Evolutionary conservation across 2,888 invertebrate genomes (phyloP).

Genomic region (Cancer borealis): DNA sequence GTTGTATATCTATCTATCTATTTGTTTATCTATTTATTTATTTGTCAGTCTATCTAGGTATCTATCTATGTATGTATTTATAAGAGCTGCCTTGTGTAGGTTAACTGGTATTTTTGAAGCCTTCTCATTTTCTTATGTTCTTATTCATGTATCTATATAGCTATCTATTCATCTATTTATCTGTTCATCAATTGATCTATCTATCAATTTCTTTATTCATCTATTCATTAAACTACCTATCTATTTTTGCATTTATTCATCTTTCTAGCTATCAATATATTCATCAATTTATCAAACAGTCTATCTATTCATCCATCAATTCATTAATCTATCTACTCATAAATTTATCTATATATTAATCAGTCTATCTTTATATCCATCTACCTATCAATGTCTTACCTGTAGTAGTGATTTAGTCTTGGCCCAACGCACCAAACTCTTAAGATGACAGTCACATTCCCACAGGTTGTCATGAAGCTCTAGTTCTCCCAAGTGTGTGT

Average conservation of each 20-base stretch:
- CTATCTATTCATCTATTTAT: neutral
- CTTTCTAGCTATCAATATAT: too few species aligned
- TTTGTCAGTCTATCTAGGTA: too few species aligned
- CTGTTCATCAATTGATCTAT: neutral
- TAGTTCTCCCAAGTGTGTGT: slow-evolving; percentile 89
- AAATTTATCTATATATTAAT: too few species aligned
- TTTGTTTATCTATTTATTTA: neutral
- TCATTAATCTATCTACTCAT: too few species aligned
- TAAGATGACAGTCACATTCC: slow-evolving; percentile 92
- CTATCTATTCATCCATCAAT: neutral
- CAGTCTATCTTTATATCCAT: neutral
- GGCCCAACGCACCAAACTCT: slow-evolving; percentile 91
- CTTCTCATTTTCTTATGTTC: too few species aligned
- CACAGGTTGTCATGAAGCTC: slow-evolving; percentile 93
- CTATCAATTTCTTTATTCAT: too few species aligned
- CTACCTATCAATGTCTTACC: slow-evolving; percentile 14
- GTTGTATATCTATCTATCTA: neutral
- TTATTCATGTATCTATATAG: too few species aligned
- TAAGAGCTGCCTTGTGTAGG: too few species aligned
- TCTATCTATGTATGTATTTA: neutral
- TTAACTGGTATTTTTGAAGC: too few species aligned
- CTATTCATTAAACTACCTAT: too few species aligned
- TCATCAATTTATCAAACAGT: too few species aligned
- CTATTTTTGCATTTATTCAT: too few species aligned
- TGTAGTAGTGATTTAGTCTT: slow-evolving; percentile 85